Evolutionary conservation across 92 coral and sea anemone genomes (phyloP), one percentile per base, ranked within the genome.

Genomic region (Phymanthus crucifer): DNA sequence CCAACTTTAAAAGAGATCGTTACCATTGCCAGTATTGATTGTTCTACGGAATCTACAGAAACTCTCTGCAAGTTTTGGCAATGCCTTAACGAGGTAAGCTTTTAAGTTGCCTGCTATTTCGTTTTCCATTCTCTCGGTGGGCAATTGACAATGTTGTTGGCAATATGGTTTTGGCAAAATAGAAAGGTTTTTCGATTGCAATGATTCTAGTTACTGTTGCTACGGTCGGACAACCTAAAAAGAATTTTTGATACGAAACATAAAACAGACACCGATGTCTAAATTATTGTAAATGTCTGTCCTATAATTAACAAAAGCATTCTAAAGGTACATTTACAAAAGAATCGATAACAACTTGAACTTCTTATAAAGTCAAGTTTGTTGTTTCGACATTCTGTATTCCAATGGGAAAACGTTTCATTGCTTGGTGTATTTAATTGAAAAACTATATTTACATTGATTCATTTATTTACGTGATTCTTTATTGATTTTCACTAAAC

Each of bases 31-130:
- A 84, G 86, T 75, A 80, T 81, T 82, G 91, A 89, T 61, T 89
- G 89, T 67, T 34, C 31, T 43, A 78, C 89, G 37, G 92, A 84
- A 46, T 78, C 85, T 33, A 76, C 79, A 29, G 86, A 89, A 79
- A 77, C 89, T 58, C 77, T 89, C 35, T 89, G 89, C 65, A 85
- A 89, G 72, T 85, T 85, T 72, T 89, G 92, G 87, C 84, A 48
- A 48, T 54, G 71, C 66, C 31, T 56, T 1, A 56, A 56, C 31
- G 31, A 23, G 4, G 66, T n/a, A 56, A 56, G 66, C 56, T 48
- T 48, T 38, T 38, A 38, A 38, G 43, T 48, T 48, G 56, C 56
- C 56, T 48, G 56, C 18, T 48, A 18, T 19, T 48, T 48, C 10
- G 21, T 48, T 48, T 48, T 48, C 43, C 43, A 38, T 38, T 38